Conservation (phyloP, 2,888 invertebrate species). For the Hyposoter didymator region DNA sequence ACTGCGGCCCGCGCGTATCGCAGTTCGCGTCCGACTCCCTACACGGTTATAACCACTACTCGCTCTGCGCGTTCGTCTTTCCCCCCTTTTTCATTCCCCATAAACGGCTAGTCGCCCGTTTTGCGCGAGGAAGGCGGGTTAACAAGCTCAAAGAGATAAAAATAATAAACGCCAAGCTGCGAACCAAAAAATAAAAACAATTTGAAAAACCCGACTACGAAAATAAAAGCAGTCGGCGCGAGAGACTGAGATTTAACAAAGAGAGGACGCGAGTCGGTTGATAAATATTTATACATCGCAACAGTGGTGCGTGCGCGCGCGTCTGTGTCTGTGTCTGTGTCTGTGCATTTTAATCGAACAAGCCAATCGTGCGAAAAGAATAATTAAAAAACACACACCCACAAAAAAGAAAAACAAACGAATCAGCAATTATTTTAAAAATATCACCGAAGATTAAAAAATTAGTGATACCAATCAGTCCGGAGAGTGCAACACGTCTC, state of each 20-base stretch:
- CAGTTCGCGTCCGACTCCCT: slow-evolving; percentile 76
- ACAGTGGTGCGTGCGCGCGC: slow-evolving; percentile 1
- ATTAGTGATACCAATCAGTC: not conserved
- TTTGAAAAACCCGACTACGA: not conserved
- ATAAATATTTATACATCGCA: slow-evolving; percentile 20
- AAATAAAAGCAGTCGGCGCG: not conserved
- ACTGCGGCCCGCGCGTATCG: slow-evolving; percentile 83
- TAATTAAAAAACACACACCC: not conserved
- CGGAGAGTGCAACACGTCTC: slow-evolving; percentile 14
- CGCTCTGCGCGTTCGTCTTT: slow-evolving; percentile 43
- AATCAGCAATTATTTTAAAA: not conserved
- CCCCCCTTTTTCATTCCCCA: slow-evolving; percentile 7
- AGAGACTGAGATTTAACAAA: not conserved
- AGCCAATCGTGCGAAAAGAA: not conserved
- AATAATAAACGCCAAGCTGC: not conserved
- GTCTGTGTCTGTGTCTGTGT: slow-evolving; percentile 1
- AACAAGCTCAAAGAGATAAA: not conserved
- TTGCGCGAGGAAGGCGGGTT: not conserved
- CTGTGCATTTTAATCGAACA: slow-evolving; percentile 1
- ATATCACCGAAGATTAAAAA: not conserved
- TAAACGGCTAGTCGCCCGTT: not conserved
- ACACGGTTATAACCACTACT: slow-evolving; percentile 60
- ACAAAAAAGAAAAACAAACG: not conserved
- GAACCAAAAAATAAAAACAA: not conserved
- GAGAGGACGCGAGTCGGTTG: slow-evolving; percentile 3